Evolutionary conservation across 2,888 invertebrate genomes (phyloP), one percentile per base, ranked within the genome.

Genomic region (Xestia ashworthii): DNA sequence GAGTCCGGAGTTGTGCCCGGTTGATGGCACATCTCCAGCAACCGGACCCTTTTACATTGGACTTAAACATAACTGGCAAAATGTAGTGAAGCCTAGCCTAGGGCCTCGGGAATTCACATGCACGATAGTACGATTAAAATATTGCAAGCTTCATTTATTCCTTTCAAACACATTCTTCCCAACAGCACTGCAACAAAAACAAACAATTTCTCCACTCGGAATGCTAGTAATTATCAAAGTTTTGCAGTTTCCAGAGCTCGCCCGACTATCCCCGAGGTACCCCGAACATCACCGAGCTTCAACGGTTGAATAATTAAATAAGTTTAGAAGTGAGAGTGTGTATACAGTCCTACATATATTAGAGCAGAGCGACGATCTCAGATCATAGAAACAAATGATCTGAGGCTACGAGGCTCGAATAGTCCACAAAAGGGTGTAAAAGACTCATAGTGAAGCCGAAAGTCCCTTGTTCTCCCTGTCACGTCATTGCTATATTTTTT

Each of bases 301-400:
- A 50, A 62, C 74, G 66, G 85, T 81, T 87, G 85, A 88, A 87
- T 92, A 89, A 91, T 91, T 88, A 91, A 92, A 92, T 90, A 91
- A 92, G 88, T 91, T 92, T 70, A 70, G 72, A 83, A 87, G 73
- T 72, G 41, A 75, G 67, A 81, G 67, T 72, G 55, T 48, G 58
- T 25, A 55, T 25, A 55, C n/a, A n/a, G n/a, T n/a, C n/a, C n/a
- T n/a, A n/a, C n/a, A n/a, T n/a, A n/a, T n/a, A n/a, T n/a, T n/a
- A n/a, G n/a, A n/a, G n/a, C n/a, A n/a, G n/a, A n/a, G n/a, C n/a
- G n/a, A n/a, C n/a, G n/a, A n/a, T n/a, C n/a, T n/a, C n/a, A n/a
- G n/a, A n/a, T n/a, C n/a, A n/a, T n/a, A n/a, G n/a, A n/a, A n/a
- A n/a, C n/a, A n/a, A n/a, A n/a, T n/a, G n/a, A n/a, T n/a, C n/a